Evolutionary conservation across 2,888 invertebrate species (phyloP), one percentile per base, ranked within the genome.

Genomic region (Drosophila lutescens): DNA sequence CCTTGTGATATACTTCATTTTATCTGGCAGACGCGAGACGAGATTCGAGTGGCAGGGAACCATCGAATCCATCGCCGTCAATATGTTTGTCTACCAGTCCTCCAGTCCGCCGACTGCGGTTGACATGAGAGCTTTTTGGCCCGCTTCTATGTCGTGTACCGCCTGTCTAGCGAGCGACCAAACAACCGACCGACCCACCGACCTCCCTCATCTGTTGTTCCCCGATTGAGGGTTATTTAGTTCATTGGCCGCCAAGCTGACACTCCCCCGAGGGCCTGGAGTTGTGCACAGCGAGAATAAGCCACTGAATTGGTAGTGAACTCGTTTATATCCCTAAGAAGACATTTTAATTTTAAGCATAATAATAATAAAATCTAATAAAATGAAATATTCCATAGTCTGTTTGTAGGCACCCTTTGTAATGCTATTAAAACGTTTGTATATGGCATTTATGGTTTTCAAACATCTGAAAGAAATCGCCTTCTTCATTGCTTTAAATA

Each of bases 1-100:
- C 44, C 36, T 10, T 10, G 49, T 65, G 69, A 86, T 71, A 83
- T 86, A 88, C 83, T 84, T 84, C 86, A 84, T 86, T 86, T 86
- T 88, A 85, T 85, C 83, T 81, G 70, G 62, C 72, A 78, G 84
- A 80, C 74, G 65, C 68, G 69, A 49, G 81, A 60, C 76, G 78
- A 71, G 66, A 54, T 66, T 76, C 73, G 66, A 75, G 75, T 76
- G 76, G 74, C 71, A 73, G 60, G 60, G 32, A 60, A 49, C 54
- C 69, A 62, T 50, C 36, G 50, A 26, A 41, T 30, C 58, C 58
- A 58, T 49, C 63, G 15, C 23, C 36, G 55, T 36, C 55, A 55
- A 47, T 70, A 54, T 50, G 53, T 49, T 55, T 50, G 44, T 67
- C 77, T 61, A 54, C 59, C 63, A 32, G 41, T 40, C 32, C 32